Evolutionary conservation across 2,888 invertebrate species (phyloP).

Genomic region (Lasioglossum oenotherae): DNA sequence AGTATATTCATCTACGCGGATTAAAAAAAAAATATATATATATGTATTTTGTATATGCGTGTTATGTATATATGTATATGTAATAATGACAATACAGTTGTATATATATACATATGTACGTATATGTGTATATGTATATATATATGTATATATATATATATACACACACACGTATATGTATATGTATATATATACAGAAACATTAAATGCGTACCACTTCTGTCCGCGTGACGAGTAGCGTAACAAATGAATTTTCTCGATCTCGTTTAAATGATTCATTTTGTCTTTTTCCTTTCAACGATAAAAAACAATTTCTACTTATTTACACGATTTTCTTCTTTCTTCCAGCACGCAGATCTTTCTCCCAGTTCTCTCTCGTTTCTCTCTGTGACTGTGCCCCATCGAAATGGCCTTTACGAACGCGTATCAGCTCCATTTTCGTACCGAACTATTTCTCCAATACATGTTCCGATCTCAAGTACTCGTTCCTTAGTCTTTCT

Average conservation of each 20-base stretch:
- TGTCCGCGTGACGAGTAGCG: slow-evolving; percentile 70
- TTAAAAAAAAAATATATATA: slow-evolving; percentile 64
- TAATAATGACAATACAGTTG: slow-evolving; percentile 66
- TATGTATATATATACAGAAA: slow-evolving; percentile 19
- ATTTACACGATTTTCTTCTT: slow-evolving; percentile 66
- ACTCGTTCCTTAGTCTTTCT: not conserved
- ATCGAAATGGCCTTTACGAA: slow-evolving; percentile 26
- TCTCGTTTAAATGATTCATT: slow-evolving; percentile 61
- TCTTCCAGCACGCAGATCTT: slow-evolving; percentile 50
- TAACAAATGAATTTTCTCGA: slow-evolving; percentile 64
- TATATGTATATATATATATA: slow-evolving; percentile 13
- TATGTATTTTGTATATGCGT: slow-evolving; percentile 40
- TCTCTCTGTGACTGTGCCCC: slow-evolving; percentile 42
- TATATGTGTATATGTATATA: slow-evolving; percentile 47
- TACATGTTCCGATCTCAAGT: slow-evolving; percentile 2
- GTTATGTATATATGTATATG: slow-evolving; percentile 60
- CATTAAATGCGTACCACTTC: slow-evolving; percentile 61
- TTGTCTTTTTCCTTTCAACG: slow-evolving; percentile 7
- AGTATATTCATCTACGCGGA: slow-evolving; percentile 60
- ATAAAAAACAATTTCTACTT: slow-evolving; percentile 69
- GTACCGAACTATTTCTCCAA: not conserved
- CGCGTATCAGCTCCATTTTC: slow-evolving; percentile 26
- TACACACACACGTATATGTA: slow-evolving; percentile 12
- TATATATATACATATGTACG: slow-evolving; percentile 29
- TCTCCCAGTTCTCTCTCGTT: slow-evolving; percentile 24